These are phyloP conservation scores for Proales similis DNA, from an alignment of 1,140 invertebrate species.

Conservation along the genomic window DNA sequence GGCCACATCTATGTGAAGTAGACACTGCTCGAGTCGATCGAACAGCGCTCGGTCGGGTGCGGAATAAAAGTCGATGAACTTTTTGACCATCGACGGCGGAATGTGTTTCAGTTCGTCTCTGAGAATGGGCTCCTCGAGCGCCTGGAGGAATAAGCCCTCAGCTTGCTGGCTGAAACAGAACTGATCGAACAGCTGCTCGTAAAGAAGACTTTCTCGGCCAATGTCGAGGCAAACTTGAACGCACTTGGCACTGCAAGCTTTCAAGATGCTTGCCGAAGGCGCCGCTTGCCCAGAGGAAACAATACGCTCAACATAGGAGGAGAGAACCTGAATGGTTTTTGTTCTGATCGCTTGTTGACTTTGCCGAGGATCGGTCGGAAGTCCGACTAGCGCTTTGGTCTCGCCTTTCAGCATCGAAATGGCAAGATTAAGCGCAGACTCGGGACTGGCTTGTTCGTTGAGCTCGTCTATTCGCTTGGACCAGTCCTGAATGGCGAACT, in stretches of 20 bases:
- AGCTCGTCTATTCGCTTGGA: slow-evolving; percentile 58
- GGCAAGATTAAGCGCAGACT: slow-evolving; percentile 62
- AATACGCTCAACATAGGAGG: slow-evolving; percentile 42
- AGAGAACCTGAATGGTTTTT: slow-evolving; percentile 55
- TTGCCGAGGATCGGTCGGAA: slow-evolving; percentile 56
- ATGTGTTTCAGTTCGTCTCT: slow-evolving; percentile 55
- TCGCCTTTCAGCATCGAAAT: slow-evolving; percentile 64
- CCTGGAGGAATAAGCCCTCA: slow-evolving; percentile 56
- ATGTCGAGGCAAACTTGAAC: slow-evolving; percentile 42
- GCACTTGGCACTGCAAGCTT: slow-evolving; percentile 42
- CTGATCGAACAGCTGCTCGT: slow-evolving; percentile 55
- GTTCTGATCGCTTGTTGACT: slow-evolving; percentile 59
- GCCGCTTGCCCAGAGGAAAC: slow-evolving; percentile 42
- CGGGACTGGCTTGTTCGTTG: slow-evolving; percentile 57
- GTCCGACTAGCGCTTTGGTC: slow-evolving; percentile 60
- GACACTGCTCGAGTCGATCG: slow-evolving; percentile 67
- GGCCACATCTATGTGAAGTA: slow-evolving; percentile 71
- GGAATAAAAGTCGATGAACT: slow-evolving; percentile 57
- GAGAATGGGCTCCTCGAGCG: slow-evolving; percentile 58
- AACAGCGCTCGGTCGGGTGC: slow-evolving; percentile 51
- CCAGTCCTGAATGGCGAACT: slow-evolving; percentile 73
- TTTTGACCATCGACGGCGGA: slow-evolving; percentile 57
- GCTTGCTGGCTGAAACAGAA: slow-evolving; percentile 52
- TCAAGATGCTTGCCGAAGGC: slow-evolving; percentile 42
- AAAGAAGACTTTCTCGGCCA: slow-evolving; percentile 51